Percentiles rank a stretch among this genome's conserved stretches.
Conservation (phyloP, 2,113 vertebrate species). For the Marcusenius ussheri region DNA sequence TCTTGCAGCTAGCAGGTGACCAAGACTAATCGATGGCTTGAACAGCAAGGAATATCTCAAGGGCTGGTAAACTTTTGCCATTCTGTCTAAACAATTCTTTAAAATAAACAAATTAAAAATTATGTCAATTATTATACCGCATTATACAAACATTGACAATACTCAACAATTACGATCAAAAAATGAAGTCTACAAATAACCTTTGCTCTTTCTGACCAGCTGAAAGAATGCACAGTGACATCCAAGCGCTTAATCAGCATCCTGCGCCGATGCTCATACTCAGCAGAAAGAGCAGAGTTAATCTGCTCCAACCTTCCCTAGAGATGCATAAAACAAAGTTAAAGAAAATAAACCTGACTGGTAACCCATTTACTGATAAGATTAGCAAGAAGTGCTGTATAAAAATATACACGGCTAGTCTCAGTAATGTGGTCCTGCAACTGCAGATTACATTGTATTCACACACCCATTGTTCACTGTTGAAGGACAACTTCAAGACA, state of each 20-base stretch:
- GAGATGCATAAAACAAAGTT: constrained; percentile 5
- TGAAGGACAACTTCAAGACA: constrained; percentile 68
- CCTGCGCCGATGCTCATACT: constrained; percentile 86
- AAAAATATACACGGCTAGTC: neutral
- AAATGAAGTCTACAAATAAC: constrained; percentile 37
- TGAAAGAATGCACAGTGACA: constrained; percentile 92
- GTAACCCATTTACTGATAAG: neutral
- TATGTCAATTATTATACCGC: neutral
- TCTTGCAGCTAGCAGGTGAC: constrained; percentile 81
- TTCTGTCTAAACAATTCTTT: constrained; percentile 77
- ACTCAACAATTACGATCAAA: neutral
- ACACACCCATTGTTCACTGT: constrained; percentile 74
- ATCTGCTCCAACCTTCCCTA: constrained; percentile 76
- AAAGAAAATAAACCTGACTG: neutral
- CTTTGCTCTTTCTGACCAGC: constrained; percentile 95
- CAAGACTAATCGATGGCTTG: constrained; percentile 65
- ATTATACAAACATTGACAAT: neutral
- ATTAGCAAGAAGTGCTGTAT: neutral
- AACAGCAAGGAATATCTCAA: constrained; percentile 71
- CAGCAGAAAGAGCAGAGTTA: constrained; percentile 67
- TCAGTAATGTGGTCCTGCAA: neutral
- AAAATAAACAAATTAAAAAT: neutral
- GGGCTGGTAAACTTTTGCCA: constrained; percentile 87
- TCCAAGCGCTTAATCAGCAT: constrained; percentile 95
- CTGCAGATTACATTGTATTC: neutral